phyloP scores from a whole-genome alignment of 2,113 vertebrate species.

The Hystrix brachyura region DNA sequence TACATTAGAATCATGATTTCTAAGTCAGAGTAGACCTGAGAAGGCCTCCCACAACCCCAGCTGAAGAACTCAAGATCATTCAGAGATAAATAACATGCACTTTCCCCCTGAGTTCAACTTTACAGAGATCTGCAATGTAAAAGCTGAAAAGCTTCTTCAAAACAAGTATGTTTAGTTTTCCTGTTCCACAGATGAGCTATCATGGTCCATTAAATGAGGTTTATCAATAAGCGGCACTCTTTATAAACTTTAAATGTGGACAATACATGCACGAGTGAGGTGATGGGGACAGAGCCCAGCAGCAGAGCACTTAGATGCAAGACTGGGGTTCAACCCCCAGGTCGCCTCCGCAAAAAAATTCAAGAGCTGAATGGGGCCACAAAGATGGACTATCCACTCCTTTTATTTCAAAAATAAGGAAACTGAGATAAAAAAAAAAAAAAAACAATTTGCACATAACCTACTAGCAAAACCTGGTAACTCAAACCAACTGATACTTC shows the following conservation, averaged over 20 bases:
- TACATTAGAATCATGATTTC: conserved; percentile 5
- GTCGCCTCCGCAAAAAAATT: not conserved
- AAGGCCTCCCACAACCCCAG: not conserved
- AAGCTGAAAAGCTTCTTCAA: not conserved
- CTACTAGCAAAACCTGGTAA: not conserved
- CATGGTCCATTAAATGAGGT: not conserved
- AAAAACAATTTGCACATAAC: not conserved
- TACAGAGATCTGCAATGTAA: not conserved
- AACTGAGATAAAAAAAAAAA: not conserved
- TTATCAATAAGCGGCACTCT: conserved; percentile 45
- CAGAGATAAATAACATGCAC: not conserved
- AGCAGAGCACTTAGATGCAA: not conserved
- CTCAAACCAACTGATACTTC: not conserved
- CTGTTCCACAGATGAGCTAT: not conserved
- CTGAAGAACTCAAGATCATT: not conserved
- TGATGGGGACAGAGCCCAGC: not conserved
- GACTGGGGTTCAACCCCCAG: not conserved
- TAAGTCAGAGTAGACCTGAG: not conserved
- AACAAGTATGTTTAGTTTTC: conserved; percentile 29
- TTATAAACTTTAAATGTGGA: conserved; percentile 30
- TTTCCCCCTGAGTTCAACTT: conserved; percentile 7
- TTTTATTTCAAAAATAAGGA: conserved; percentile 42
- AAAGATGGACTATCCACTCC: not conserved
- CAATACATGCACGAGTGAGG: not conserved
- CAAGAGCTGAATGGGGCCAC: not conserved